phyloP scores from a whole-genome alignment of 2,888 invertebrate species.

The Cactoblastis cactorum region DNA sequence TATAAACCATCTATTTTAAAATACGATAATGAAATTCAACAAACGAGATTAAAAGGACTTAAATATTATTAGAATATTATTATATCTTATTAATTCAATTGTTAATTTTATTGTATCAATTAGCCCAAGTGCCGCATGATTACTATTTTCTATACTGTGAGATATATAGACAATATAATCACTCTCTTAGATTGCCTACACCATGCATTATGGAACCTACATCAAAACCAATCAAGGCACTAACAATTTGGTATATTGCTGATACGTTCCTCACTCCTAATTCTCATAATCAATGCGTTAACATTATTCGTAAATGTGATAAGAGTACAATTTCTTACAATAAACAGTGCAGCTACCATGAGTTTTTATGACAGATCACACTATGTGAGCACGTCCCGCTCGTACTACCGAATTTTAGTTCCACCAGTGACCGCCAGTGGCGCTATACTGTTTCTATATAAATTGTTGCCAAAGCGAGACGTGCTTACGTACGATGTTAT shows the following conservation, averaged over 20 bases:
- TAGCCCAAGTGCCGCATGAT: conserved; percentile 73
- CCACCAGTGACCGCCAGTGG: too few species aligned
- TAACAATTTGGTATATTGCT: conserved; percentile 78
- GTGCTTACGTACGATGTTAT: too few species aligned
- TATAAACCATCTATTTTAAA: conserved; percentile 70
- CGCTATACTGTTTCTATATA: too few species aligned
- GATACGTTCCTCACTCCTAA: conserved; percentile 76
- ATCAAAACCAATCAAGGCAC: conserved; percentile 71
- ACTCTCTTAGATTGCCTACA: conserved; percentile 48
- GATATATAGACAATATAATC: conserved; percentile 79
- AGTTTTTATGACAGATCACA: too few species aligned
- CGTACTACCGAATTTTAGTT: too few species aligned
- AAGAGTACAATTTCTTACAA: conserved; percentile 62
- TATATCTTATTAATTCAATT: conserved; percentile 42
- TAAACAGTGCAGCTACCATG: too few species aligned
- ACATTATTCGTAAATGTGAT: conserved; percentile 60
- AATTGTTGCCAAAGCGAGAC: too few species aligned
- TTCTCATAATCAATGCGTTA: conserved; percentile 68
- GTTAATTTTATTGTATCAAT: conserved; percentile 58
- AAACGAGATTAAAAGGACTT: conserved; percentile 61
- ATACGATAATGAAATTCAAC: conserved; percentile 69
- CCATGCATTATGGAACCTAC: conserved; percentile 55
- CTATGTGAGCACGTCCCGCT: too few species aligned
- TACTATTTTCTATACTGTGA: conserved; percentile 78
- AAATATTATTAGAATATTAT: conserved; percentile 51